Conservation (phyloP, 2,113 vertebrate species). For the Herpailurus yagouaroundi region DNA sequence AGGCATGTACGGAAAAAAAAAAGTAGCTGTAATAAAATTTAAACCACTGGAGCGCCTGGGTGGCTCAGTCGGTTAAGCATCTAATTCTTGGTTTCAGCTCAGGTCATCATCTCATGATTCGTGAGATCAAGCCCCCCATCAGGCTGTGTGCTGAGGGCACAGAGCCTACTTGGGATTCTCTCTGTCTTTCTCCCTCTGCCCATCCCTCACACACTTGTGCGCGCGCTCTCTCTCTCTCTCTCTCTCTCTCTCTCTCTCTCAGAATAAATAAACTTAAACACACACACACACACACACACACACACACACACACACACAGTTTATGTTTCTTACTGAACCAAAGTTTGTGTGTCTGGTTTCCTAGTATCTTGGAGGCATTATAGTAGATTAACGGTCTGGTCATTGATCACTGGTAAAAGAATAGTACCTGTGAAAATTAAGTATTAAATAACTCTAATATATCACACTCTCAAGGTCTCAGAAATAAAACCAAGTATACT, state of each 20-base stretch:
- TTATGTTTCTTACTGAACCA: neutral
- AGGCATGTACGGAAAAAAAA: neutral
- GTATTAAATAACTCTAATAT: neutral
- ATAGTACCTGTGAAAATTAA: neutral
- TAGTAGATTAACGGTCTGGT: neutral
- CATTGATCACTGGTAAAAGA: neutral
- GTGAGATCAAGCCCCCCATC: too few relatives aligned
- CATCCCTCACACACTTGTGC: too few relatives aligned
- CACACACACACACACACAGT: neutral
- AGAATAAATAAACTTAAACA: too few relatives aligned
- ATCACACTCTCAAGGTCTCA: neutral
- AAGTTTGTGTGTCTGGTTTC: neutral
- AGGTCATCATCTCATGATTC: too few relatives aligned
- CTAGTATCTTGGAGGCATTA: neutral
- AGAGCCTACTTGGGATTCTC: too few relatives aligned
- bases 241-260: too few relatives aligned
- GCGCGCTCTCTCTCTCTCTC: too few relatives aligned
- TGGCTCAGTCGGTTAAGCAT: too few relatives aligned
- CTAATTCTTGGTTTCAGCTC: too few relatives aligned
- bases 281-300: neutral
- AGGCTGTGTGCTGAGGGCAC: too few relatives aligned
- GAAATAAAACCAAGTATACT: slow-evolving; percentile 38
- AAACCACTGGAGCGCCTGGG: neutral
- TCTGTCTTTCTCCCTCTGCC: too few relatives aligned
- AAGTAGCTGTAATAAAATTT: neutral